These are phyloP conservation scores for Porites divaricata DNA, from an alignment of 92 coral and sea anemone genomes.

Conservation along the genomic window DNA sequence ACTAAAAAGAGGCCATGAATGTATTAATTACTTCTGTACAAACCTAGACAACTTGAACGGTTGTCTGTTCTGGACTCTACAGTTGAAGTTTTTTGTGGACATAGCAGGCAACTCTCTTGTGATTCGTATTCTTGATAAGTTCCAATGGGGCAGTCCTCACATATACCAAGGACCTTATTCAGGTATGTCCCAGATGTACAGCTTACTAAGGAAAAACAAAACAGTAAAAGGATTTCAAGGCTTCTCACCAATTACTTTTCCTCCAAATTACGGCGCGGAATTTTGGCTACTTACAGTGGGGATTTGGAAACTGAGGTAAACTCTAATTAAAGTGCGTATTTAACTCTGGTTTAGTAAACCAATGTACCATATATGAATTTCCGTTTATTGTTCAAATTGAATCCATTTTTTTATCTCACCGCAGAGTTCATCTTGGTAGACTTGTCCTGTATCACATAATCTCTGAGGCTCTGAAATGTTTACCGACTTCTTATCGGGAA, in stretches of 20 bases:
- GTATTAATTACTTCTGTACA: neutral
- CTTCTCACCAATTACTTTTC: too few species aligned
- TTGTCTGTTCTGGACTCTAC: slow-evolving; percentile 27
- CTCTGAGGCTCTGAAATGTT: neutral
- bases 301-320: too few species aligned
- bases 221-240: too few species aligned
- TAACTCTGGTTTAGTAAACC: too few species aligned
- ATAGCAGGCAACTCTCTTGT: slow-evolving; percentile 29
- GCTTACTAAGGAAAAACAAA: slow-evolving; percentile 11
- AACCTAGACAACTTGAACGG: slow-evolving; percentile 48
- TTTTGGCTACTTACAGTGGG: too few species aligned
- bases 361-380: too few species aligned
- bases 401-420: neutral
- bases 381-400: neutral
- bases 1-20: too few species aligned
- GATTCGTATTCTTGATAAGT: slow-evolving; percentile 46
- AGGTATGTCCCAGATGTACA: slow-evolving; percentile 54
- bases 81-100: slow-evolving; percentile 57
- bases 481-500: slow-evolving; percentile 31
- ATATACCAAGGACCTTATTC: slow-evolving; percentile 20
- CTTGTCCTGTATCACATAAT: neutral
- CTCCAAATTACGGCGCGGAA: too few species aligned
- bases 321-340: too few species aligned
- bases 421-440: neutral
- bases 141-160: slow-evolving; percentile 55